These are phyloP conservation scores for Vannuccia rotundouncinata DNA, from an alignment of 2,888 invertebrate genomes.

Conservation along the genomic window DNA sequence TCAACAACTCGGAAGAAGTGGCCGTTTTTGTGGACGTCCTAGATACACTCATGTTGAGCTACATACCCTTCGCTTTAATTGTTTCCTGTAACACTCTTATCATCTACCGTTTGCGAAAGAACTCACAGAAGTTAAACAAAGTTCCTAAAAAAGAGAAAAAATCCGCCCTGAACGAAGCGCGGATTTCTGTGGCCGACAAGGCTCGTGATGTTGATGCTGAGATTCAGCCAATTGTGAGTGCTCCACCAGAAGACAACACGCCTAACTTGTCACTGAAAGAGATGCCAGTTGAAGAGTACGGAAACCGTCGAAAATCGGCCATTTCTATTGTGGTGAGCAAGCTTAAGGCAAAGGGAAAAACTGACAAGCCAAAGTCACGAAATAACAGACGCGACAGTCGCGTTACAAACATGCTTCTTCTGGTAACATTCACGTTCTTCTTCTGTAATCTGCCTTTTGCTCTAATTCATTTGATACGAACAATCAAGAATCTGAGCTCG, in stretches of 20 bases:
- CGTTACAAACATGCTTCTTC: slow-evolving; percentile 28
- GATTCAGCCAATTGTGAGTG: not conserved
- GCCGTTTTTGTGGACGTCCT: slow-evolving; percentile 5
- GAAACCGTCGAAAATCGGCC: not conserved
- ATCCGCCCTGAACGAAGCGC: not conserved
- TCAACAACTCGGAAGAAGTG: not conserved
- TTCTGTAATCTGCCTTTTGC: slow-evolving; percentile 32
- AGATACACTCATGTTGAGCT: slow-evolving; percentile 25
- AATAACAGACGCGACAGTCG: not conserved
- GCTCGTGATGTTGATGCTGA: not conserved
- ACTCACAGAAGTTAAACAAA: not conserved
- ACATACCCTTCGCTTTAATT: slow-evolving; percentile 17
- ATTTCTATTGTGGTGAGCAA: not conserved
- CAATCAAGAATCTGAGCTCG: not conserved
- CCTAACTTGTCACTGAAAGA: not conserved
- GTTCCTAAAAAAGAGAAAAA: not conserved
- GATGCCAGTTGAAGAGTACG: not conserved
- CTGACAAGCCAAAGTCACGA: not conserved
- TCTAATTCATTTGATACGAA: slow-evolving; percentile 15
- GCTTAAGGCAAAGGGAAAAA: not conserved
- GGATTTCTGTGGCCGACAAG: not conserved
- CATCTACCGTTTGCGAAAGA: not conserved
- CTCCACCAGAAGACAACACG: not conserved
- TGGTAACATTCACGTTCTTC: slow-evolving; percentile 22
- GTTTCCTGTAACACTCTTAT: slow-evolving; percentile 12